phyloP scores from a whole-genome alignment of 2,113 vertebrate genomes.

The Zapornia atra region DNA sequence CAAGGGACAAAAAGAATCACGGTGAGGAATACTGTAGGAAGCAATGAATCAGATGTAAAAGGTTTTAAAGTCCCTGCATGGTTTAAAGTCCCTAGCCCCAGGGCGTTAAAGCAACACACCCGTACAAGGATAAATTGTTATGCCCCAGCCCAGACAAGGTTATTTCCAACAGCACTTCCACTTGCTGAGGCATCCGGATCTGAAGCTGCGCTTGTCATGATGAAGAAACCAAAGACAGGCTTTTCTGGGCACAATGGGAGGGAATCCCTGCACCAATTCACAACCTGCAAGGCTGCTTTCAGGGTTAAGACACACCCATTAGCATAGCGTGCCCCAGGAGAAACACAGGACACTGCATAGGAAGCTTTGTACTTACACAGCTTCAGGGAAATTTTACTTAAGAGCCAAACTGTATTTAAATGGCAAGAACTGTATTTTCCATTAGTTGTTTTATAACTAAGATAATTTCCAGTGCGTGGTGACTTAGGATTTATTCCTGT shows the following conservation, averaged over 20 bases:
- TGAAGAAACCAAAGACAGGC: background rate
- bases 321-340: background rate
- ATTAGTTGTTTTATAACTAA: background rate
- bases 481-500: background rate
- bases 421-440: background rate
- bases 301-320: background rate
- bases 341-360: background rate
- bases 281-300: background rate
- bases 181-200: background rate
- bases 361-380: background rate
- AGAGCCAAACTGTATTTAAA: background rate
- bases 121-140: background rate
- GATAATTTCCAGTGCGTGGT: background rate
- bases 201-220: background rate
- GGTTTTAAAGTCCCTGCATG: background rate
- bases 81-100: background rate
- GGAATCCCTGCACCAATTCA: background rate
- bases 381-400: background rate
- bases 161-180: background rate
- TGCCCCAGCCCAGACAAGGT: background rate
- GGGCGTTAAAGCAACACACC: background rate
- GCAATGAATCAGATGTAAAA: background rate
- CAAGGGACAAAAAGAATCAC: slow-evolving; percentile 40
- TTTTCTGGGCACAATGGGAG: background rate
- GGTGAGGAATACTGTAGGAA: background rate